These are phyloP conservation scores for Tursiops truncatus DNA, from an alignment of 2,113 vertebrate genomes.

Conservation along the genomic window DNA sequence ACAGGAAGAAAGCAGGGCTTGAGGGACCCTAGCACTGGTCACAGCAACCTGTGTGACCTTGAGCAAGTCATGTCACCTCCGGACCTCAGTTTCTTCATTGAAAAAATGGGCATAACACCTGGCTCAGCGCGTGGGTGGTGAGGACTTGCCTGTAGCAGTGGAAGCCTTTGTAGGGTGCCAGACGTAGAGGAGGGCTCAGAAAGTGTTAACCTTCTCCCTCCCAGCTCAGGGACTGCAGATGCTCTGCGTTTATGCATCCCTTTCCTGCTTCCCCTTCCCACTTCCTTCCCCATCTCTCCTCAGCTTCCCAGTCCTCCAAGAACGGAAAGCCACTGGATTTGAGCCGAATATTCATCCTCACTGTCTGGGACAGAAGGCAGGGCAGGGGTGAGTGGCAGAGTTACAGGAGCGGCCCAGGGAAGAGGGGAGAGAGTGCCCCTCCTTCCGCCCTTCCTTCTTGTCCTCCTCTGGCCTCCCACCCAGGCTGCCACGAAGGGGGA, in stretches of 20 bases:
- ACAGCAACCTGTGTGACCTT: background rate
- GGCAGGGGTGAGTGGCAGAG: background rate
- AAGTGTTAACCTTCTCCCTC: background rate
- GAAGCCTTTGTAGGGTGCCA: background rate
- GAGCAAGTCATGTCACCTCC: background rate
- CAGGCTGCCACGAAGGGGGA: background rate
- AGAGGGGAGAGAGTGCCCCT: rapidly evolving
- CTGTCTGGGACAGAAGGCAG: background rate
- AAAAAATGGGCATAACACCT: background rate
- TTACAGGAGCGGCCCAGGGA: rapidly evolving
- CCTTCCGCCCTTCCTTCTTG: background rate
- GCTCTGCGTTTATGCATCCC: background rate
- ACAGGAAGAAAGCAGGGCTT: background rate
- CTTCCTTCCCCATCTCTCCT: background rate
- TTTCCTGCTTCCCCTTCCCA: background rate
- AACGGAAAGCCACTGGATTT: background rate
- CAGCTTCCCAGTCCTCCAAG: background rate
- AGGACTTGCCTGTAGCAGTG: background rate
- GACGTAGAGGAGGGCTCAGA: too few species aligned
- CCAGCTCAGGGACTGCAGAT: rapidly evolving
- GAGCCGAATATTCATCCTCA: background rate
- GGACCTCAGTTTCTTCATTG: background rate
- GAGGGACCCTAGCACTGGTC: background rate
- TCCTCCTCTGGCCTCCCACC: background rate
- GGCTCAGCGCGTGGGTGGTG: background rate